These are phyloP conservation scores for Harpagifer antarcticus DNA, from an alignment of 2,797 vertebrate species.

Conservation along the genomic window DNA sequence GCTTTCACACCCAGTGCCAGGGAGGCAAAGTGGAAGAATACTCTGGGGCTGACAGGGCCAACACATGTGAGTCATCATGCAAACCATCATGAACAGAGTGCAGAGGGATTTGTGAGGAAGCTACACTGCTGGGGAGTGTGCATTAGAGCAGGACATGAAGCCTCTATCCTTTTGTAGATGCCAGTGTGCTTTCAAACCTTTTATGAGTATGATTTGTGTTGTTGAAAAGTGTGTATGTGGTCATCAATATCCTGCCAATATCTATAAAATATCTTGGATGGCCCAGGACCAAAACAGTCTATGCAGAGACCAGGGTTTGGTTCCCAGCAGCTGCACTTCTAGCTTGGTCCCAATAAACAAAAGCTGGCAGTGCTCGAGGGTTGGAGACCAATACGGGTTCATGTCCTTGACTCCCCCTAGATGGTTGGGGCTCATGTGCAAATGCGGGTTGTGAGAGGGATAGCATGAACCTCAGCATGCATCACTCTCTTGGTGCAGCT, in stretches of 20 bases:
- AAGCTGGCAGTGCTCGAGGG: constrained; percentile 19
- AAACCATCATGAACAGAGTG: constrained; percentile 25
- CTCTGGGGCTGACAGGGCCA: constrained; percentile 41
- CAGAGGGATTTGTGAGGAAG: constrained; percentile 18
- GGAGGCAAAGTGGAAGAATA: constrained; percentile 17
- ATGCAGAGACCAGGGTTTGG: background rate
- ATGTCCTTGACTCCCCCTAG: constrained; percentile 21
- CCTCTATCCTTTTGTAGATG: constrained; percentile 20
- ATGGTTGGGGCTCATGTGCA: constrained; percentile 4
- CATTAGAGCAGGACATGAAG: constrained; percentile 11
- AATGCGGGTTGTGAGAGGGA: constrained; percentile 1
- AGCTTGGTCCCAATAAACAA: constrained; percentile 29
- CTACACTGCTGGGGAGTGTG: constrained; percentile 10
- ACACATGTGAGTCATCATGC: constrained; percentile 54
- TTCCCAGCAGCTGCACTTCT: constrained; percentile 21
- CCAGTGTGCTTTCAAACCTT: constrained; percentile 13
- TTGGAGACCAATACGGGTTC: constrained; percentile 24
- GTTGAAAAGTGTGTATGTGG: background rate
- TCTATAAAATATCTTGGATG: constrained; percentile 10
- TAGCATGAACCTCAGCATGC: constrained; percentile 31
- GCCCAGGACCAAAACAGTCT: constrained; percentile 17
- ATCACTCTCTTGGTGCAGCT: background rate
- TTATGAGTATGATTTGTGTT: background rate
- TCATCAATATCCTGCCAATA: constrained; percentile 10
- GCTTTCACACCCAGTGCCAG: constrained; percentile 30